Conservation (phyloP, 2,797 vertebrate genomes). For the Vespertilio murinus region DNA sequence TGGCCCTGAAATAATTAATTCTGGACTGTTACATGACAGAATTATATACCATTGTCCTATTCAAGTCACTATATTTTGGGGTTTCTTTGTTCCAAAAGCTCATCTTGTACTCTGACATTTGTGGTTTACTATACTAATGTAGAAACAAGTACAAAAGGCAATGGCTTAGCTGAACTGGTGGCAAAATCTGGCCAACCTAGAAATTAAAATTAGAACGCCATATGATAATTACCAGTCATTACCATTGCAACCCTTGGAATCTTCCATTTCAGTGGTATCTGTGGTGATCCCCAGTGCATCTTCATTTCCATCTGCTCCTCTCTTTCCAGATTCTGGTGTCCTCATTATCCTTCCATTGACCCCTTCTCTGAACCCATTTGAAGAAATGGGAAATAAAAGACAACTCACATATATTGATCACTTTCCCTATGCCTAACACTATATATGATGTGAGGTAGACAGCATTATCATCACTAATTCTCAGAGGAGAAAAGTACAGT, state of each 20-base stretch:
- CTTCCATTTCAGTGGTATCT: background rate
- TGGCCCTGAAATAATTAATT: background rate
- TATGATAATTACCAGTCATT: background rate
- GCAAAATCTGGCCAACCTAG: background rate
- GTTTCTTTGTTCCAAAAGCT: background rate
- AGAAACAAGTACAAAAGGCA: constrained; percentile 2
- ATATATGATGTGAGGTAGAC: background rate
- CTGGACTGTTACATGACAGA: background rate
- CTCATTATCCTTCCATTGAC: background rate
- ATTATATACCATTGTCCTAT: background rate
- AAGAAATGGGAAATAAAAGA: background rate
- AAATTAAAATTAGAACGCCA: background rate
- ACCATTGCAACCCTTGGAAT: background rate
- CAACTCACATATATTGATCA: background rate
- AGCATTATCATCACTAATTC: background rate
- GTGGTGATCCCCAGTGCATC: background rate
- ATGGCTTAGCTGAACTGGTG: background rate
- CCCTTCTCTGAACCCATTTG: background rate
- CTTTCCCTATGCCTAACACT: background rate
- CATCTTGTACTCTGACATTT: background rate
- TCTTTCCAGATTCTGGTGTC: background rate
- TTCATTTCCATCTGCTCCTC: background rate
- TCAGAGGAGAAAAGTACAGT: background rate
- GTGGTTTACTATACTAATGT: background rate
- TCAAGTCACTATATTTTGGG: background rate